Conservation (phyloP, 2,113 vertebrate genomes). For the Thalassoma bifasciatum region DNA sequence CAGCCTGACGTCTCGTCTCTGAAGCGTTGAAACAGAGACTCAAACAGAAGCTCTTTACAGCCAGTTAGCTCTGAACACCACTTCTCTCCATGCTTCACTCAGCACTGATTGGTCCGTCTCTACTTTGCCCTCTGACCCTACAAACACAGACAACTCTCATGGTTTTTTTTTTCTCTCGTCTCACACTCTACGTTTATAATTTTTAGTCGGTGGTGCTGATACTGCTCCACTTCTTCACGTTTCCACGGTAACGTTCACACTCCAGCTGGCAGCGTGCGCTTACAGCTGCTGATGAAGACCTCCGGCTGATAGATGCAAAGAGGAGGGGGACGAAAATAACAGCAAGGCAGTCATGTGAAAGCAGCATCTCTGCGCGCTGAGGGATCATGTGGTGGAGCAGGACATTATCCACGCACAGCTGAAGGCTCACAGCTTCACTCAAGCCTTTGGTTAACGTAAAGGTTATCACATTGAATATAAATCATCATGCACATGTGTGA, state of each 20-base stretch:
- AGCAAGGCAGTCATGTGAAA: conserved; percentile 32
- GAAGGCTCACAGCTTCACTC: not conserved
- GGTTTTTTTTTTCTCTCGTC: not conserved
- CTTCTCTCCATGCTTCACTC: not conserved
- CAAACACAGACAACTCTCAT: not conserved
- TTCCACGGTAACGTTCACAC: conserved; percentile 29
- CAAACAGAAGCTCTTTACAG: not conserved
- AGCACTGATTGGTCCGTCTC: not conserved
- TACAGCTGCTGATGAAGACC: conserved; percentile 24
- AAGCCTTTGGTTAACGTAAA: not conserved
- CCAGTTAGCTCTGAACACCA: not conserved
- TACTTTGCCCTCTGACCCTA: too few relatives aligned
- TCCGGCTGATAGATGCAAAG: conserved; percentile 21
- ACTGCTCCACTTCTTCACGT: not conserved
- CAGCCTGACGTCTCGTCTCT: not conserved
- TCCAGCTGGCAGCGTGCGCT: conserved; percentile 7
- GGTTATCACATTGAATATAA: not conserved
- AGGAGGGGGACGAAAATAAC: not conserved
- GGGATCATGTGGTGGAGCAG: conserved; percentile 10
- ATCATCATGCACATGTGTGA: not conserved
- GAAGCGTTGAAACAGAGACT: not conserved
- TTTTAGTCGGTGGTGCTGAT: not conserved
- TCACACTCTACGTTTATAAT: not conserved
- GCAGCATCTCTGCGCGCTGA: conserved; percentile 9
- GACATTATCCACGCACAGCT: conserved; percentile 13